Percentiles rank a stretch among this genome's conserved stretches.
Evolutionary conservation across 2,888 invertebrate species (phyloP).

Genomic region (Ramazzottius varieornatus): DNA sequence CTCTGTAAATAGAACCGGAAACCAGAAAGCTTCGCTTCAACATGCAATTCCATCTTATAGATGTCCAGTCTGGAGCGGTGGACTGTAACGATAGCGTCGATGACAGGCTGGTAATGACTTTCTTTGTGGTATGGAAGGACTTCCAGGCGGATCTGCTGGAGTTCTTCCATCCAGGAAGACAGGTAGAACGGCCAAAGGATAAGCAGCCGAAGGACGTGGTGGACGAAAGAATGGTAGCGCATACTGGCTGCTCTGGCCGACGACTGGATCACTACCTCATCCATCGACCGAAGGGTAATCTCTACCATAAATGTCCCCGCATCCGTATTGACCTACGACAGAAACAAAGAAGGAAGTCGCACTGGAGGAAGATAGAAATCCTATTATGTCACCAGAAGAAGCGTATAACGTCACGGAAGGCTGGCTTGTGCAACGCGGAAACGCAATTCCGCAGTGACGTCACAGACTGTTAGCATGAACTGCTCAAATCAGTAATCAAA

Average conservation of each 20-base stretch:
- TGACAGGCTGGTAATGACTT: background rate
- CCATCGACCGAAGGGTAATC: background rate
- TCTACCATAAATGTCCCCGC: background rate
- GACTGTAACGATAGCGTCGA: background rate
- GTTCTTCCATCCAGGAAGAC: background rate
- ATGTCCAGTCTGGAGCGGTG: background rate
- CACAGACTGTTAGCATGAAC: too few species aligned
- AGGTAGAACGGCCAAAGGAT: background rate
- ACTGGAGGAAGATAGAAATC: background rate
- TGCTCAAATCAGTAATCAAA: too few species aligned
- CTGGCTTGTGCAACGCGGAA: too few species aligned
- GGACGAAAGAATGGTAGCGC: background rate
- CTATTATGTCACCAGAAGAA: too few species aligned
- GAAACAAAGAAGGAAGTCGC: background rate
- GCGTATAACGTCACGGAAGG: too few species aligned
- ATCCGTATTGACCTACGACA: background rate
- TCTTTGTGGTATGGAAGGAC: background rate
- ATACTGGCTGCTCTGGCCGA: background rate
- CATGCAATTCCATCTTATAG: background rate
- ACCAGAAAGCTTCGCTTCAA: background rate
- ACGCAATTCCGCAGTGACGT: too few species aligned
- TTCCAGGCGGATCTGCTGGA: background rate
- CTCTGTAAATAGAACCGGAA: background rate
- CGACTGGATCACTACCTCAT: background rate
- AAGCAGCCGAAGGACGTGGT: background rate